phyloP scores from a whole-genome alignment of 64 coral and sea anemone species.

The Orbicella faveolata region DNA sequence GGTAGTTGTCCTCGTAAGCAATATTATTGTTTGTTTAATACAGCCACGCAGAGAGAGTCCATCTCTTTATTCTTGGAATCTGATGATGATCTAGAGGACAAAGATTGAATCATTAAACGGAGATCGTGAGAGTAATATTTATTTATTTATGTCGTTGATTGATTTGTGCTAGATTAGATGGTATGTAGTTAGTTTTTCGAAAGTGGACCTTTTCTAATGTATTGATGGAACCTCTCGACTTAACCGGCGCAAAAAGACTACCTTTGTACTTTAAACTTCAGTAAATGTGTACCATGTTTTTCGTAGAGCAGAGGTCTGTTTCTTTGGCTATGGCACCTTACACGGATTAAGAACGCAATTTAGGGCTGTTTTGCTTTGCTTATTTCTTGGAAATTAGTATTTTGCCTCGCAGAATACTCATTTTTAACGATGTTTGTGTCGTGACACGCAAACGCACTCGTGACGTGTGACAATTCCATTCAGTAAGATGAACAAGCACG shows the following conservation, averaged over 20 bases:
- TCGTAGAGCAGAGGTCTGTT: not conserved
- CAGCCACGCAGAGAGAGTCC: not conserved
- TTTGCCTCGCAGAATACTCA: not conserved
- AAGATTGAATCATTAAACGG: slow-evolving; percentile 1
- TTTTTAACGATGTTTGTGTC: not conserved
- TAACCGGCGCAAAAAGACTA: not conserved
- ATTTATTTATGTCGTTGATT: slow-evolving; percentile 32
- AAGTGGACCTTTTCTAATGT: not conserved
- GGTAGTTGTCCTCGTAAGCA: not conserved
- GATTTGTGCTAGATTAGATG: not conserved
- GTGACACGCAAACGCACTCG: not conserved
- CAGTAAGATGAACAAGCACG: not conserved
- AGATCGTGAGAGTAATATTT: slow-evolving; percentile 15
- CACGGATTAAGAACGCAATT: not conserved
- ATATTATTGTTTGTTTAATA: not conserved
- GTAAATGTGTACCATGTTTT: not conserved
- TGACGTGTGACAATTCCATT: not conserved
- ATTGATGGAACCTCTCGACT: not conserved
- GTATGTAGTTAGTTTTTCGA: not conserved
- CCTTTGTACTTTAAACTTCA: not conserved
- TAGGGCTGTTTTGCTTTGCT: too few species aligned
- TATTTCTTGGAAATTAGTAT: too few species aligned
- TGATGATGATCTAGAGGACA: not conserved
- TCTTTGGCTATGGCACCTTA: not conserved
- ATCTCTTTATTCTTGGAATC: not conserved